Evolutionary conservation across 2,113 vertebrate species (phyloP).

Genomic region (Leuciscus idus): DNA sequence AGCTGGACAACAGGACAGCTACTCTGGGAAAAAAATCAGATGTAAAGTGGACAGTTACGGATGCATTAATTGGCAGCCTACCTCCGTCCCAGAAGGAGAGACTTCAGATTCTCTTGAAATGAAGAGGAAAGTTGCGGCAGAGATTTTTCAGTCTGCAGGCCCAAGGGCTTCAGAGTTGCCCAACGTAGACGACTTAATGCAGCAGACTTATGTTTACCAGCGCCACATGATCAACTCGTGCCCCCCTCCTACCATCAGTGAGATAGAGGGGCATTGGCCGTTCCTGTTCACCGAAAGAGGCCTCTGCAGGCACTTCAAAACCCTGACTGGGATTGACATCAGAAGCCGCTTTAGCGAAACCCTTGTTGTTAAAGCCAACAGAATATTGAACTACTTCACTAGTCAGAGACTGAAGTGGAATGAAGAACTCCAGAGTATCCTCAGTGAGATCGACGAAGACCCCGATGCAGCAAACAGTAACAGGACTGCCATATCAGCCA

Average conservation of each 20-base stretch:
- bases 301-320: constrained; percentile 36
- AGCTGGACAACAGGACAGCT: background rate
- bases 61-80: constrained; percentile 51
- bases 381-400: constrained; percentile 30
- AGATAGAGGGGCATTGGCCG: constrained; percentile 27
- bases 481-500: constrained; percentile 26
- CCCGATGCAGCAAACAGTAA: background rate
- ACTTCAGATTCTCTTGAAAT: constrained; percentile 41
- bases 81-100: constrained; percentile 36
- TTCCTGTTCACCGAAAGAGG: constrained; percentile 44
- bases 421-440: constrained; percentile 12
- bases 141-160: constrained; percentile 38
- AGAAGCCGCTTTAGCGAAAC: constrained; percentile 30
- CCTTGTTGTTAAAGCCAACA: constrained; percentile 9
- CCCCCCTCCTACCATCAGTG: constrained; percentile 37
- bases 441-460: background rate
- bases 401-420: constrained; percentile 41
- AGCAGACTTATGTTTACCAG: constrained; percentile 40
- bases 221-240: constrained; percentile 46
- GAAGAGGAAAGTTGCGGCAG: constrained; percentile 35
- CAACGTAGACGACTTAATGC: constrained; percentile 45
- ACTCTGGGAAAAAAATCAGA: background rate
- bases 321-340: constrained; percentile 43
- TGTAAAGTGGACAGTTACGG: constrained; percentile 44
- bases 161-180: constrained; percentile 15